Evolutionary conservation across 2,113 vertebrate species (phyloP).

Genomic region (Sebastes schlegelii): DNA sequence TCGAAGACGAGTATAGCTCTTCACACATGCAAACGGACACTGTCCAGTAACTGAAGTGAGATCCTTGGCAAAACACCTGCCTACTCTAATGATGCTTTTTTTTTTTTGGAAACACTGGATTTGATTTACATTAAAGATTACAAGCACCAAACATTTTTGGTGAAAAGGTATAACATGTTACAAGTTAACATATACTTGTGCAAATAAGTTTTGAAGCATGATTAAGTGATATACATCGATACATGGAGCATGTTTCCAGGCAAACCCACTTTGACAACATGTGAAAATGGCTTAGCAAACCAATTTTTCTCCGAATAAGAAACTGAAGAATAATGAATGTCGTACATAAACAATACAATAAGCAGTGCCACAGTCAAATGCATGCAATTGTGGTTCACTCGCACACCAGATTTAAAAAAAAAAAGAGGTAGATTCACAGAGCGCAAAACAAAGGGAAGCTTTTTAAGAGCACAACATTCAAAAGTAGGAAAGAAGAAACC

Average conservation of each 20-base stretch:
- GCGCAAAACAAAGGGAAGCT: conserved; percentile 46
- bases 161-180: conserved; percentile 50
- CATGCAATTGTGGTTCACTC: conserved; percentile 69
- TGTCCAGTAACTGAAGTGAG: conserved; percentile 5
- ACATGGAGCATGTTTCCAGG: conserved; percentile 35
- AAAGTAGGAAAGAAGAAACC: conserved; percentile 34
- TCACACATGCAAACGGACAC: conserved; percentile 54
- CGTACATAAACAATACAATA: conserved; percentile 31
- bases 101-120: conserved; percentile 74
- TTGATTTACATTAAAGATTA: conserved; percentile 60
- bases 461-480: conserved; percentile 22
- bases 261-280: conserved; percentile 30
- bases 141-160: conserved; percentile 70
- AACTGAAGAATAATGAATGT: conserved; percentile 14
- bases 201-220: conserved; percentile 67
- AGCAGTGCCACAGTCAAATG: conserved; percentile 46
- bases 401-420: conserved; percentile 47
- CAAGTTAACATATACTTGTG: conserved; percentile 64
- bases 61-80: conserved; percentile 21
- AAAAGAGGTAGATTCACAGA: conserved; percentile 80
- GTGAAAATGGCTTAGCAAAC: conserved; percentile 20
- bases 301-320: conserved; percentile 19
- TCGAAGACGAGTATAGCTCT: conserved; percentile 40
- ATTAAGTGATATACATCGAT: conserved; percentile 56
- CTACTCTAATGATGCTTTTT: conserved; percentile 33